Evolutionary conservation across 2,113 vertebrate species (phyloP).

Genomic region (Nycticryphes semicollaris): DNA sequence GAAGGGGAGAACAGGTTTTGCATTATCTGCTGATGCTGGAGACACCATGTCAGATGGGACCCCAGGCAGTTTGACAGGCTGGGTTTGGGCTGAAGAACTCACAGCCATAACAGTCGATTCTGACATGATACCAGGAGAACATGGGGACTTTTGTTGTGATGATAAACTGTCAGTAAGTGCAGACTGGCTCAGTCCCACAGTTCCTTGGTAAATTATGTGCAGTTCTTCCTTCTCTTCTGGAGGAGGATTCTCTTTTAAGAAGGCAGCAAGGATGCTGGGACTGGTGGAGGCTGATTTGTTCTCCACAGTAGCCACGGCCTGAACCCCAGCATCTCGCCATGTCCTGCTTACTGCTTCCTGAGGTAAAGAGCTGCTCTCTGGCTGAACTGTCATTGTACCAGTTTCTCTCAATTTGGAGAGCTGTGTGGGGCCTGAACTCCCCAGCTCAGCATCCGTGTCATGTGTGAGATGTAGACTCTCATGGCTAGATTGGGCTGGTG

Average conservation of each 20-base stretch:
- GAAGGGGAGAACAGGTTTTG: not conserved
- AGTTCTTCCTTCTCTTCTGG: constrained; percentile 71
- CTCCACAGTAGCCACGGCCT: constrained; percentile 84
- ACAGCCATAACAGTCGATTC: constrained; percentile 20
- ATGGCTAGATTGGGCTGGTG: not conserved
- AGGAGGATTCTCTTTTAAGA: constrained; percentile 56
- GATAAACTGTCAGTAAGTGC: not conserved
- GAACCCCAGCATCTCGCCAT: constrained; percentile 86
- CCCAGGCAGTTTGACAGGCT: not conserved
- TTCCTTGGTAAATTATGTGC: constrained; percentile 70
- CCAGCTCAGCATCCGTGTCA: not conserved
- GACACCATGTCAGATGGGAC: constrained; percentile 35
- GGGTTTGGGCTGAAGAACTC: constrained; percentile 35
- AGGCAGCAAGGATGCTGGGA: constrained; percentile 83
- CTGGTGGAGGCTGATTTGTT: constrained; percentile 89
- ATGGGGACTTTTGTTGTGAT: not conserved
- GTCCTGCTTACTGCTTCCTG: constrained; percentile 41
- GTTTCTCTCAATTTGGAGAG: constrained; percentile 71
- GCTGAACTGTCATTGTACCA: constrained; percentile 85
- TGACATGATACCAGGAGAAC: not conserved
- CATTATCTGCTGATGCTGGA: not conserved
- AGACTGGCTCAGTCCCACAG: not conserved
- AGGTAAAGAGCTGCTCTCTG: constrained; percentile 5
- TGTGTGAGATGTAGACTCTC: fast-evolving
- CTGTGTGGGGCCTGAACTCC: not conserved